phyloP scores from a whole-genome alignment of 1,140 invertebrate genomes.

The Nomia melanderi region DNA sequence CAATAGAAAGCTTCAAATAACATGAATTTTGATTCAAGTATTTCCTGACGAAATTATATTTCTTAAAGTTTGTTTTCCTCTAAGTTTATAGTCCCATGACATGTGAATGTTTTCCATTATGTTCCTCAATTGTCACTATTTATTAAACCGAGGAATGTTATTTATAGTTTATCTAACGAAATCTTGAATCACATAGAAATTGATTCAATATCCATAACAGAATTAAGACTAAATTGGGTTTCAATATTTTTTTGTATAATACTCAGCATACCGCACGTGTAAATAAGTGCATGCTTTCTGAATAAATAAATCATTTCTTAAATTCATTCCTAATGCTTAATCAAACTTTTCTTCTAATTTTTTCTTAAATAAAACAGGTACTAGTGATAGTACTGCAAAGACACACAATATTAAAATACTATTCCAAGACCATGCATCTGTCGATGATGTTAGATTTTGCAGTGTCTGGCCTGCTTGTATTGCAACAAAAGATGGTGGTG shows the following conservation, averaged over 20 bases:
- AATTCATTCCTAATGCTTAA: conserved; percentile 72
- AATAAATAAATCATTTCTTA: conserved; percentile 20
- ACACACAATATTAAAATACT: conserved; percentile 89
- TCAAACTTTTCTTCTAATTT: conserved; percentile 91
- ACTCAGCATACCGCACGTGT: neutral
- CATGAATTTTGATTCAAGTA: no score
- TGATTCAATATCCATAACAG: neutral
- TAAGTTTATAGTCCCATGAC: no score
- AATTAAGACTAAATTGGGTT: neutral
- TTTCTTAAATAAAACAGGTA: conserved; percentile 96
- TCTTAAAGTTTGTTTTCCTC: no score
- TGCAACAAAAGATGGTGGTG: conserved; percentile 97
- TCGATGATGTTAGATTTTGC: conserved; percentile 94
- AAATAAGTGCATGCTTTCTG: neutral
- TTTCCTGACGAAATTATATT: no score
- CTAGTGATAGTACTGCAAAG: conserved; percentile 91
- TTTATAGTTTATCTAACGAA: neutral
- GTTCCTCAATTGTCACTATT: no score
- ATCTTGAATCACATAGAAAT: neutral
- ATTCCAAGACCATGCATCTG: conserved; percentile 93
- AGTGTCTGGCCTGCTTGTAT: conserved; percentile 98
- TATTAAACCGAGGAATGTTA: neutral
- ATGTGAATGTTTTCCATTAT: no score
- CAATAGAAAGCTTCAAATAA: no score
- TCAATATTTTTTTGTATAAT: neutral